Percentiles rank a stretch among this genome's conserved stretches.
Evolutionary conservation across 1,140 invertebrate genomes (phyloP).

Genomic region (Araneus ventricosus): DNA sequence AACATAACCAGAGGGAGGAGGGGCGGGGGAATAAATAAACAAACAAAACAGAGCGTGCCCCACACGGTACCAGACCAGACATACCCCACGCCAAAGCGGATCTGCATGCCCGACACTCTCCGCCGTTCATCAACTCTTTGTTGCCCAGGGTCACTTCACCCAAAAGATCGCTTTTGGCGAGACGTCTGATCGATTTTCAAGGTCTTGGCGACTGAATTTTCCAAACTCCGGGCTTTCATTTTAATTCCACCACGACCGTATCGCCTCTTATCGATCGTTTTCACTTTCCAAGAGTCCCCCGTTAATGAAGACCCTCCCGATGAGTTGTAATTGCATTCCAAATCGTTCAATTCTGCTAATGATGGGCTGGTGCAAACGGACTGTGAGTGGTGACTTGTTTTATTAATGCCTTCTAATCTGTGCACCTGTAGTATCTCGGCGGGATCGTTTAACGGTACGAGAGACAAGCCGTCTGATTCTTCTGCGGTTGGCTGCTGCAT

Average conservation of each 20-base stretch:
- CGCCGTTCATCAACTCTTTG: neutral
- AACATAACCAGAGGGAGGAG: neutral
- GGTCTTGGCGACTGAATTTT: constrained; percentile 65
- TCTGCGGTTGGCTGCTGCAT: neutral
- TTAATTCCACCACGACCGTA: constrained; percentile 41
- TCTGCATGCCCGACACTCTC: neutral
- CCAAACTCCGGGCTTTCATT: constrained; percentile 40
- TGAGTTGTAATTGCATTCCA: constrained; percentile 29
- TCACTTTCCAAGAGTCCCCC: constrained; percentile 55
- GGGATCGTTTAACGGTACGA: neutral
- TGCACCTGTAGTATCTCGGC: neutral
- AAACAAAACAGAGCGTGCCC: neutral
- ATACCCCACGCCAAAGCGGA: constrained; percentile 28
- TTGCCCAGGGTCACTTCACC: neutral
- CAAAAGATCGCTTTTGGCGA: constrained; percentile 44
- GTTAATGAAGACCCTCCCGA: constrained; percentile 43
- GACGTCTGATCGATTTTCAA: constrained; percentile 69
- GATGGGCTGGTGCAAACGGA: neutral
- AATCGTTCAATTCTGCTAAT: neutral
- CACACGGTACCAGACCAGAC: neutral
- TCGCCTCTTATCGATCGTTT: constrained; percentile 67
- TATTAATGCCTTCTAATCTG: neutral
- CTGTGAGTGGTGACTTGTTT: neutral
- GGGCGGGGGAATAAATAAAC: neutral
- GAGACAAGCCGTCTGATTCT: neutral